Evolutionary conservation across 2,113 vertebrate genomes (phyloP).

Genomic region (Triplophysa tibetana): DNA sequence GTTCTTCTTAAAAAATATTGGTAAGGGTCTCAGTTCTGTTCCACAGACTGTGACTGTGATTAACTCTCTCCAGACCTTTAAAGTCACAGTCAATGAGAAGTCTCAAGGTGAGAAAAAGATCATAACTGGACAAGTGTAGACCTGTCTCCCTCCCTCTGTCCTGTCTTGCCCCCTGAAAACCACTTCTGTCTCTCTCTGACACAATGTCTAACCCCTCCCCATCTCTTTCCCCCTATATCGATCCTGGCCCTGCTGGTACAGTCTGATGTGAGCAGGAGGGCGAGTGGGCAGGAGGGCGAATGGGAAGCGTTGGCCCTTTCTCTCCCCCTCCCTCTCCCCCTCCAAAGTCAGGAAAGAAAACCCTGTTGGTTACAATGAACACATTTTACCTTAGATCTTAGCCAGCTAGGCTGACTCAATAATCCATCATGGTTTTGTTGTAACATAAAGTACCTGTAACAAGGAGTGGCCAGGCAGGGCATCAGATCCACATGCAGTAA

Average conservation of each 20-base stretch:
- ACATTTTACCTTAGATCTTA: constrained; percentile 86
- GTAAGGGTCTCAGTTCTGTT: constrained; percentile 17
- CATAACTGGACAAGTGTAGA: constrained; percentile 62
- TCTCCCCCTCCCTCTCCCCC: constrained; percentile 72
- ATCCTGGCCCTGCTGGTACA: constrained; percentile 77
- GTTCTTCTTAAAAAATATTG: not conserved
- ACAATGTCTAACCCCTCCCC: constrained; percentile 68
- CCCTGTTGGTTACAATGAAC: constrained; percentile 89
- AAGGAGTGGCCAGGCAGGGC: too few relatives aligned
- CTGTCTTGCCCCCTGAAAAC: constrained; percentile 52
- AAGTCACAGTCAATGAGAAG: constrained; percentile 56
- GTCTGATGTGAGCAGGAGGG: constrained; percentile 76
- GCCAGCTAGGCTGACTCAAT: constrained; percentile 84
- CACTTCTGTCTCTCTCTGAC: constrained; percentile 15
- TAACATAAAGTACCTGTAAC: constrained; percentile 60
- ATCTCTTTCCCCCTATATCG: constrained; percentile 75
- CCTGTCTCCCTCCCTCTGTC: constrained; percentile 42
- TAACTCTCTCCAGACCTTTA: constrained; percentile 59
- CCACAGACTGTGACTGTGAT: constrained; percentile 25
- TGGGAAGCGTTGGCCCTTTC: constrained; percentile 73
- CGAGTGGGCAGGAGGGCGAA: constrained; percentile 75
- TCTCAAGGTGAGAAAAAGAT: constrained; percentile 76
- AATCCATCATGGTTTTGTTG: constrained; percentile 84
- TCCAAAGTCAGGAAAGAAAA: constrained; percentile 69
- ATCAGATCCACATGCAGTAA: too few relatives aligned